Base-by-base conservation (phyloP, 2,888 invertebrate species). In the Apotomis capreana region DNA sequence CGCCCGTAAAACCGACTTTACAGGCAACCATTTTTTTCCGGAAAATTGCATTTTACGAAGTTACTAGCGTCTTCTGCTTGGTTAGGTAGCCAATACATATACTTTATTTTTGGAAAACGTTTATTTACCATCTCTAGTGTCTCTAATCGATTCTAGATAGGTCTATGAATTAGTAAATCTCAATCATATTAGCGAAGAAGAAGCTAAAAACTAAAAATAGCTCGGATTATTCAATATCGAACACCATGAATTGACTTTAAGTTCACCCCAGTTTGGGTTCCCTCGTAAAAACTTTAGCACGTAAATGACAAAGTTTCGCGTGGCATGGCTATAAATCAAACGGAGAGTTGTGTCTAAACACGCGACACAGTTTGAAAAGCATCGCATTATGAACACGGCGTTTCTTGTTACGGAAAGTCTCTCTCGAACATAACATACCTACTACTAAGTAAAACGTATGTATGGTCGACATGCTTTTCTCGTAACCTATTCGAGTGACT, bases 261-360 rank as follows among this genome's bases (percentile, higher is more conserved):
- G 65, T 70, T 70, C 65, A 70, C 67, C 70, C 70, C 70, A 71
- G 67, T 71, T 71, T 40, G 67, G 70, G 49, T 61, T 70, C 65
- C 61, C 70, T 67, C 70, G 70, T 71, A 71, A 71, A 71, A 71
- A 71, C 61, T 71, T 70, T 61, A 61, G 70, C 70, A 71, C 70
- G 67, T 67, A 71, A 71, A 71, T 71, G 70, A 71, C 70, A 67
- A 71, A 71, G 70, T 71, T 71, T 67, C 26, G 70, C 55, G 67
- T 61, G 61, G 70, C 61, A 55, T 67, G 67, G 67, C 67, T 61
- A 71, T 71, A 71, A 71, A 71, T 71, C 70, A 71, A 67, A 71
- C 70, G 67, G 67, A 71, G 70, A 67, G 60, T 67, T 13, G 49
- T 57, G 70, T 71, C 70, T 71, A 61, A 71, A 71, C 70, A 71